Conservation (phyloP, 2,888 invertebrate genomes). For the Baccha elongata region DNA sequence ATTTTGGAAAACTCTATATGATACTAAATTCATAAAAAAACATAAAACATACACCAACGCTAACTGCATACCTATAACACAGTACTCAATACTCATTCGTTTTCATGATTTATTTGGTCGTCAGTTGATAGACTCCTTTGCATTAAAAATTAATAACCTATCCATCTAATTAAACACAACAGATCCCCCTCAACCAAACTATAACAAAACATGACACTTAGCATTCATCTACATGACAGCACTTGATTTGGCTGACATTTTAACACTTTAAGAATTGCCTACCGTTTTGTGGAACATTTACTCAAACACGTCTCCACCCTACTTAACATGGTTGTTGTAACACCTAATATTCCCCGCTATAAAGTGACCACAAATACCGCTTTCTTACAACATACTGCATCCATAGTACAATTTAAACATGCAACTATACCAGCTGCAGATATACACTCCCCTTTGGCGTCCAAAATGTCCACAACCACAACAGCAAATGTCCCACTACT, state of each 20-base stretch:
- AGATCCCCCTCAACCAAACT: constrained; percentile 13
- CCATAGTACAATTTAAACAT: background rate
- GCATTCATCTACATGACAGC: constrained; percentile 58
- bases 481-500: constrained; percentile 27
- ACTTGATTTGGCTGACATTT: constrained; percentile 59
- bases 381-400: constrained; percentile 42
- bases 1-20: too few species aligned
- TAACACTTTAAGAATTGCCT: constrained; percentile 50
- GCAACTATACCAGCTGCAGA: constrained; percentile 21
- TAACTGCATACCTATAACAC: too few species aligned
- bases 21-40: too few species aligned
- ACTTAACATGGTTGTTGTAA: constrained; percentile 64
- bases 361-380: constrained; percentile 60
- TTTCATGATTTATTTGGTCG: too few species aligned
- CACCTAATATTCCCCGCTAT: constrained; percentile 61
- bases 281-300: constrained; percentile 36
- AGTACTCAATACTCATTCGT: too few species aligned
- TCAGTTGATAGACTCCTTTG: too few species aligned
- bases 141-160: too few species aligned
- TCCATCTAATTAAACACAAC: background rate
- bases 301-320: constrained; percentile 65
- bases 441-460: constrained; percentile 42
- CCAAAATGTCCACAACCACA: constrained; percentile 25
- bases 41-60: too few species aligned
- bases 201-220: constrained; percentile 53